Evolutionary conservation across 2,888 invertebrate genomes (phyloP), one percentile per base, ranked within the genome.

Genomic region (Lottia scabra): DNA sequence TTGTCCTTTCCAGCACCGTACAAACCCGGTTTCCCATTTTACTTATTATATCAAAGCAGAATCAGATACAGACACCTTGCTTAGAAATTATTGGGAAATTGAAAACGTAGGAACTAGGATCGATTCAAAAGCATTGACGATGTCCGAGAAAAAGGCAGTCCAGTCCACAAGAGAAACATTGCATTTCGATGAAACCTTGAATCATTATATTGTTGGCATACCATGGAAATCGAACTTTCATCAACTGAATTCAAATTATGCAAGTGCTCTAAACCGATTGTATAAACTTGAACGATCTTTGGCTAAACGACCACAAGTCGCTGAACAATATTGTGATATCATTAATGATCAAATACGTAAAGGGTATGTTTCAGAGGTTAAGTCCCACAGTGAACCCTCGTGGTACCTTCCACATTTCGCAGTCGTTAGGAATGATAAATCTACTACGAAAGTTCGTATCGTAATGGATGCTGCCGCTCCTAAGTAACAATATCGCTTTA

Each of bases 351-450:
- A 48, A n/a, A n/a, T 48, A 48, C 16, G 30, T 30, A 30, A 30
- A 30, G 30, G 30, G 30, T 30, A 30, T 30, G 30, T 30, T 30
- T 30, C 30, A 48, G 48, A 48, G n/a, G 48, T 48, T 48, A n/a
- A 46, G 16, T 46, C 46, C 16, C 46, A 46, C n/a, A 46, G 46
- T 46, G 46, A 46, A 46, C 46, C 46, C 4, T 46, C 46, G 63
- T 63, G 26, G 63, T 23, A 15, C 63, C 63, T 15, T n/a, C 26
- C 63, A 27, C 63, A 63, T 23, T 63, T 63, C 30, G 63, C 63
- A 8, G 30, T 63, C 19, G 63, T 63, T 63, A 16, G 63, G 16
- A 26, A 4, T 16, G 63, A 63, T 30, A 63, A 63, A 23, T 8
- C 26, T 27, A 63, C 63, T 19, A 63, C 48, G 15, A 48, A 48